Evolutionary conservation across 2,113 vertebrate species (phyloP).

Genomic region (Mugil cephalus): DNA sequence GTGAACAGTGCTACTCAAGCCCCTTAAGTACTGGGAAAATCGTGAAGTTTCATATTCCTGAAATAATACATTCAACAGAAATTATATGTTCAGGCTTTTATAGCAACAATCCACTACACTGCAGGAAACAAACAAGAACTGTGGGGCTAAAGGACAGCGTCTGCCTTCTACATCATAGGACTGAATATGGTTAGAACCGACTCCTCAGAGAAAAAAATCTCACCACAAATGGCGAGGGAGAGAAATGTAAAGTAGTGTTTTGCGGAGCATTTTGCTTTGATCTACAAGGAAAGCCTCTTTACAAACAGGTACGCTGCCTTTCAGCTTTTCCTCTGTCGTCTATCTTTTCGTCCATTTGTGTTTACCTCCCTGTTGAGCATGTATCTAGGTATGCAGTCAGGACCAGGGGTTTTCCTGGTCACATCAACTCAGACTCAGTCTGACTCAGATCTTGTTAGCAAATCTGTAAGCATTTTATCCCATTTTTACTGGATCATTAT

Average conservation of each 20-base stretch:
- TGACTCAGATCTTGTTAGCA: neutral
- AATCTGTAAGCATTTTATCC: conserved; percentile 12
- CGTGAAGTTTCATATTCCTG: too few relatives aligned
- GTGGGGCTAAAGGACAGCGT: too few relatives aligned
- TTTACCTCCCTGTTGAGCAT: neutral
- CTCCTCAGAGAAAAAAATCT: conserved; percentile 26
- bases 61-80: too few relatives aligned
- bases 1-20: too few relatives aligned
- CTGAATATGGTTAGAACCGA: neutral
- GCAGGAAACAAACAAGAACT: too few relatives aligned
- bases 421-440: neutral
- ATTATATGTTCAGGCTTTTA: too few relatives aligned
- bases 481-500: neutral
- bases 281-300: conserved; percentile 39
- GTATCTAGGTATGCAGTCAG: conserved; percentile 20
- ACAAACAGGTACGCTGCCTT: conserved; percentile 38
- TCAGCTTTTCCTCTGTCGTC: conserved; percentile 10
- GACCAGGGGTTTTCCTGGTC: conserved; percentile 2
- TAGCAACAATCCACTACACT: too few relatives aligned
- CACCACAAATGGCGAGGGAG: neutral
- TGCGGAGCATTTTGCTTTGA: conserved; percentile 45
- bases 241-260: conserved; percentile 40
- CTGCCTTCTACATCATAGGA: conserved; percentile 12
- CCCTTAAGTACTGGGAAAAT: too few relatives aligned
- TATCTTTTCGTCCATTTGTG: conserved; percentile 7